These are phyloP conservation scores for Tenthredo livida DNA, from an alignment of 2,888 invertebrate genomes.

Conservation along the genomic window DNA sequence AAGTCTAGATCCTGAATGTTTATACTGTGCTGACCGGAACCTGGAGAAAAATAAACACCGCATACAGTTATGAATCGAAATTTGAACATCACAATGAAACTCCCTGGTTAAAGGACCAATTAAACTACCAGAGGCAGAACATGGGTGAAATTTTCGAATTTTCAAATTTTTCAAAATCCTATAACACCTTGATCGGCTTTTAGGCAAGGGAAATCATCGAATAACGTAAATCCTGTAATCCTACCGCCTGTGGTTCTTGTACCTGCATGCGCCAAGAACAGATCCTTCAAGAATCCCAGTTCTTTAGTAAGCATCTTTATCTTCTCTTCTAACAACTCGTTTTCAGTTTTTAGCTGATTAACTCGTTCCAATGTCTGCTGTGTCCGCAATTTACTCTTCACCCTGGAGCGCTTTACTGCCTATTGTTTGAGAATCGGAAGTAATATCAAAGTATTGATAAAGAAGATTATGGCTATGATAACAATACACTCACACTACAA, in stretches of 20 bases:
- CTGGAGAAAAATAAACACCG: slow-evolving; percentile 55
- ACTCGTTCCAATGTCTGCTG: slow-evolving; percentile 89
- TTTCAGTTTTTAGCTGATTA: slow-evolving; percentile 87
- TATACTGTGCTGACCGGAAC: slow-evolving; percentile 72
- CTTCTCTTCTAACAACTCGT: slow-evolving; percentile 89
- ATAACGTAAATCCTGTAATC: background rate
- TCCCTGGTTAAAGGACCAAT: background rate
- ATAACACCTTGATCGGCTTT: background rate
- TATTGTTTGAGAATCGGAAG: slow-evolving; percentile 69
- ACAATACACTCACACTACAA: background rate
- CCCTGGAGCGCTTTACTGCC: slow-evolving; percentile 91
- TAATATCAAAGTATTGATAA: background rate
- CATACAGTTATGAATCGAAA: background rate
- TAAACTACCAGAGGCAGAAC: background rate
- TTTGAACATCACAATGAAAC: background rate
- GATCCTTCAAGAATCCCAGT: slow-evolving; percentile 88
- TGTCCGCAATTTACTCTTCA: slow-evolving; percentile 88
- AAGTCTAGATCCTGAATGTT: slow-evolving; percentile 73
- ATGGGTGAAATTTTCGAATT: background rate
- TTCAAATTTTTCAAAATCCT: background rate
- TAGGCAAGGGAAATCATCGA: background rate
- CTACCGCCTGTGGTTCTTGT: slow-evolving; percentile 68
- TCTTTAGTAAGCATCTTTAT: slow-evolving; percentile 91
- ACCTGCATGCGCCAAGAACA: slow-evolving; percentile 90
- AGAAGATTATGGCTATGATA: background rate